Evolutionary conservation across 2,113 vertebrate species (phyloP), one percentile per base, ranked within the genome.

Genomic region (Sialia sialis): DNA sequence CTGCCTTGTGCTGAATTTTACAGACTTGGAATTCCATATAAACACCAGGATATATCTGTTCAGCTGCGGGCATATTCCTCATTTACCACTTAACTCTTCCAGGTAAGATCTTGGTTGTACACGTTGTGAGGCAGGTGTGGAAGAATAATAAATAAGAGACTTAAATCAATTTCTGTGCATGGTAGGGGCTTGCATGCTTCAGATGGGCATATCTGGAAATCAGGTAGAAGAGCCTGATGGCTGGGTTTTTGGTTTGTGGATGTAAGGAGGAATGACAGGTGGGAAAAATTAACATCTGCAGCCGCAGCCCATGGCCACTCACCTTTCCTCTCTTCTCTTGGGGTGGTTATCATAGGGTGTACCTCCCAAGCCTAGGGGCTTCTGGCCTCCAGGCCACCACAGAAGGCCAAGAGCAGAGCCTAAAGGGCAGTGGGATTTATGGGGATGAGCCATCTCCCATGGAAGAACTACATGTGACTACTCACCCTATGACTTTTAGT

Each of bases 241-340:
- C 4, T 63, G 48, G 8, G 9, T 1, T 56, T 91, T 41, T 11
- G 10, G 4, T 38, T 72, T 55, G 8, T 10, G 20, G 3, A 4
- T 55, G 26, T 34, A 25, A 74, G 54, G 12, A 22, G 46, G 8
- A 66, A 12, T 0, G 0, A 29, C 10, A 4, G 2, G 4, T 29
- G 14, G 27, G 21, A 67, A 83, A 2, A 2, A 1, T 8, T 38
- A n/a, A 21, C 1, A 3, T 16, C 43, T 83, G 30, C 58, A 89
- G 9, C 11, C 25, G 22, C 30, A 73, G 7, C 3, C 23, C 7
- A 10, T 4, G 34, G 6, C 10, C 22, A 9, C 14, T 60, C 1
- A 2, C 10, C 11, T 73, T 56, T 68, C 23, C 9, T 69, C 21
- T 73, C 13, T 30, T 69, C 34, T 44, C 8, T 23, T n/a, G 7